A percentile compares a stretch with the other conserved stretches of the same genome.
Conservation (phyloP, 2,797 vertebrate genomes). For the Sebastes jordani region DNA sequence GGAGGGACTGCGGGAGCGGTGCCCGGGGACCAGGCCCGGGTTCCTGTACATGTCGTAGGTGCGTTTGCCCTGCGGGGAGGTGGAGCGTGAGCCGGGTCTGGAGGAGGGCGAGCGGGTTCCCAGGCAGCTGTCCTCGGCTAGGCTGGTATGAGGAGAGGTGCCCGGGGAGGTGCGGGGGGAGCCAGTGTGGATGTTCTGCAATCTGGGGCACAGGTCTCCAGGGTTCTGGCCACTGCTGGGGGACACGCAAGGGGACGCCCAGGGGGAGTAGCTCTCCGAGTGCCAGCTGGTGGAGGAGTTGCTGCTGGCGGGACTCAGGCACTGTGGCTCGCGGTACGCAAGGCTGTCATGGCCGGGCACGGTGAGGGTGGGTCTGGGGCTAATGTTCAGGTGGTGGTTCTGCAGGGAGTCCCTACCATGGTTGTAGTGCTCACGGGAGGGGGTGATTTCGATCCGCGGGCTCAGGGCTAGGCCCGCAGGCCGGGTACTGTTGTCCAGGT, state of each 20-base stretch:
- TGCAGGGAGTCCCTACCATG: constrained; percentile 90
- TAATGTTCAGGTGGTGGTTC: constrained; percentile 87
- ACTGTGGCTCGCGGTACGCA: constrained; percentile 93
- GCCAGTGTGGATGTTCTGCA: constrained; percentile 97
- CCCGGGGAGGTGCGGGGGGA: constrained; percentile 97
- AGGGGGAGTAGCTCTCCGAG: constrained; percentile 97
- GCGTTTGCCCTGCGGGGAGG: constrained; percentile 95
- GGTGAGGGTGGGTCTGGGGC: constrained; percentile 92
- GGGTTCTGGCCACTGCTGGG: constrained; percentile 91
- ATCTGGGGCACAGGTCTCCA: constrained; percentile 93
- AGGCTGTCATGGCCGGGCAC: constrained; percentile 91
- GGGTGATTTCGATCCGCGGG: constrained; percentile 98
- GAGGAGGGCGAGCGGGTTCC: constrained; percentile 91
- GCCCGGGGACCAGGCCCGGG: constrained; percentile 82
- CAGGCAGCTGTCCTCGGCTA: constrained; percentile 90
- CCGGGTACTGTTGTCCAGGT: constrained; percentile 85
- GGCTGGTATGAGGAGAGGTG: constrained; percentile 92
- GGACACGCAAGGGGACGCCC: constrained; percentile 97
- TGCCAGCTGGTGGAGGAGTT: constrained; percentile 99
- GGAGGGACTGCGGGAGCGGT: constrained; percentile 93
- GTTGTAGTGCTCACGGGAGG: constrained; percentile 94
- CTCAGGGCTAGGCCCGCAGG: constrained; percentile 88
- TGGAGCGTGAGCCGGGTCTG: constrained; percentile 91
- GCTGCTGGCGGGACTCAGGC: constrained; percentile 98
- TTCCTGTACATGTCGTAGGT: constrained; percentile 93